Base-by-base conservation (phyloP, 2,888 invertebrate genomes). In the Sarcophaga carnaria region DNA sequence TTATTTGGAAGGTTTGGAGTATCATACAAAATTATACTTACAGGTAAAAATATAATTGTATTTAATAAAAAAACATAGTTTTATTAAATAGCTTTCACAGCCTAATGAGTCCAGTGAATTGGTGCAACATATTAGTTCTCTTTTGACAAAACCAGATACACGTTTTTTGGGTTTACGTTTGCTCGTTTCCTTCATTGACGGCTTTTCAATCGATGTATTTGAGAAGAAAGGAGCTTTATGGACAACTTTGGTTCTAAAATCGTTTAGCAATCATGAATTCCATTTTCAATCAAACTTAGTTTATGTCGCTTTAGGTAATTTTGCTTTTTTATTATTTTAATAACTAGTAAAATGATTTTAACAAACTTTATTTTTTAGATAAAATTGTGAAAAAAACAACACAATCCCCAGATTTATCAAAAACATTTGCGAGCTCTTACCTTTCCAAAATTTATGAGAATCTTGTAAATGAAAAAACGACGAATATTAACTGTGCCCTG, bases 401-500 rank as follows among this genome's bases (percentile, higher is more conserved):
- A 5, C 88, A 89, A 4, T 88, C 90, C 22, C 90, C 92, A 8
- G 92, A 92, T 72, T 62, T 92, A 10, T 88, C 90, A 2, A 91
- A 92, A 71, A 81, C 90, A 0, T 90, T 91, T 74, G 75, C 89
- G 1, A 89, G 82, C 59, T 88, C 89, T 27, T 89, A 89, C 45
- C 88, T 92, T 17, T 63, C 76, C 6, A 92, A 91, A 82, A 88
- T 92, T 6, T 90, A 90, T 47, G 91, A 91, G 54, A 89, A 89
- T 0, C 74, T 92, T 2, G 66, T 37, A 10, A 88, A 89, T 17
- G 78, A 87, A 10, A 62, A 88, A 5, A 74, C 88, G 5, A 75
- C 79, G 3, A 82, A 89, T 4, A 75, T 72, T 4, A 86, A 87
- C 6, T 79, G 89, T 14, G 90, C 90, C 4, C 80, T 92, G 2